These are phyloP conservation scores for Doryteuthis pealeii DNA, from an alignment of 1,140 invertebrate species.

Conservation along the genomic window DNA sequence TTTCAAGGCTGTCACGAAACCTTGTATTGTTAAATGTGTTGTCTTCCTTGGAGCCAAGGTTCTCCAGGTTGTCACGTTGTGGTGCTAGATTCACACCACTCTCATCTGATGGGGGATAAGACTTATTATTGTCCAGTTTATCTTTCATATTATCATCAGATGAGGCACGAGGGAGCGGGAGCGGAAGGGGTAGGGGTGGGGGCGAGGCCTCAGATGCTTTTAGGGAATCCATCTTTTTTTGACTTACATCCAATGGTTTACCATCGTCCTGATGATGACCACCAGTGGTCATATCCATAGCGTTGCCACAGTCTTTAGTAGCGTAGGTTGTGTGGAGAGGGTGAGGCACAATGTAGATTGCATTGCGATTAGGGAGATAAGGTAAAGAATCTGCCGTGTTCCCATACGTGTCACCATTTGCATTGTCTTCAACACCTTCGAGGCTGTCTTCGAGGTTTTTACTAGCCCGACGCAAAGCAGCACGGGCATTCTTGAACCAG, in stretches of 20 bases:
- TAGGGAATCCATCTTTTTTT: constrained; percentile 19
- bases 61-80: background rate
- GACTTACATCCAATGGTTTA: constrained; percentile 41
- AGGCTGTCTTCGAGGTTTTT: constrained; percentile 26
- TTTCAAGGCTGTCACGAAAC: background rate
- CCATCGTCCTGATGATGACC: constrained; percentile 16
- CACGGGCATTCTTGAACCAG: constrained; percentile 98
- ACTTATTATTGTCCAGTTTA: background rate
- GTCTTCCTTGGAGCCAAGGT: background rate
- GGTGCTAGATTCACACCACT: background rate
- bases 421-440: constrained; percentile 26
- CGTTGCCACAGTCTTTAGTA: constrained; percentile 8
- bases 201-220: constrained; percentile 9
- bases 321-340: constrained; percentile 31
- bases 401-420: constrained; percentile 17
- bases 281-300: constrained; percentile 12
- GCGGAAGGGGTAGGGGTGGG: background rate
- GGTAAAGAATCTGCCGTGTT: constrained; percentile 22
- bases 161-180: constrained; percentile 17
- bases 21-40: constrained; percentile 1
- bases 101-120: background rate
- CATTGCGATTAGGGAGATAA: constrained; percentile 51
- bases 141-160: background rate
- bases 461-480: constrained; percentile 80
- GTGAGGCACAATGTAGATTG: constrained; percentile 48